Percentiles rank a stretch among this genome's conserved stretches.
Conservation (phyloP, 2,797 vertebrate genomes). For the Bradypus variegatus region DNA sequence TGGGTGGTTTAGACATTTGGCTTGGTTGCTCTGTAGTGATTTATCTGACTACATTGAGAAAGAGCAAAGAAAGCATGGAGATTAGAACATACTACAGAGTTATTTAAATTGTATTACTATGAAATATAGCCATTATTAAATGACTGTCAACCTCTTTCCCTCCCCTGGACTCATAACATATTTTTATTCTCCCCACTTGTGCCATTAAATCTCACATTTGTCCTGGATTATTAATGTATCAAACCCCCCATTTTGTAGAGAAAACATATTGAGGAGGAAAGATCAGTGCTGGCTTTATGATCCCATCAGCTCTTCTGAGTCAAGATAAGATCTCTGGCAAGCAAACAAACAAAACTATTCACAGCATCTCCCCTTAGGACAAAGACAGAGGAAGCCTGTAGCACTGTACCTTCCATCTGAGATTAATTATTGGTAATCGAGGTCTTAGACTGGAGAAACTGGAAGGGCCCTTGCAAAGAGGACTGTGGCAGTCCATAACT, state of each 20-base stretch:
- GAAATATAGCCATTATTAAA: not conserved
- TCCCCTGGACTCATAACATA: no score
- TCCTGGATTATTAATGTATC: not conserved
- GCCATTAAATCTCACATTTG: not conserved
- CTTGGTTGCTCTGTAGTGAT: constrained; percentile 35
- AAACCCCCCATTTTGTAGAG: not conserved
- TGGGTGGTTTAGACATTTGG: constrained; percentile 47
- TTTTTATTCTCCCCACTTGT: no score
- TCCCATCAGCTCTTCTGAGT: not conserved
- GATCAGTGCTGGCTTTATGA: not conserved
- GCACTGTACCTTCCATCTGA: constrained; percentile 35
- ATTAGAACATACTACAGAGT: not conserved
- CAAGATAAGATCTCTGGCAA: constrained; percentile 41
- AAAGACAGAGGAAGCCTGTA: constrained; percentile 33
- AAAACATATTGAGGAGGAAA: not conserved
- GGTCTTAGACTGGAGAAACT: not conserved
- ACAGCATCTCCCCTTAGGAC: constrained; percentile 23
- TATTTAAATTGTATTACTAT: not conserved
- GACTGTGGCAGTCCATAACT: not conserved
- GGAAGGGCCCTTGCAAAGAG: not conserved
- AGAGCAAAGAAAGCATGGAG: not conserved
- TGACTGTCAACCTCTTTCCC: not conserved
- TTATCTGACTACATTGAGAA: constrained; percentile 44
- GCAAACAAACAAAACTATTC: constrained; percentile 38
- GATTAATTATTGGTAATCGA: constrained; percentile 31